These are phyloP conservation scores for Odontophorus gujanensis DNA, from an alignment of 2,113 vertebrate genomes.

Conservation along the genomic window DNA sequence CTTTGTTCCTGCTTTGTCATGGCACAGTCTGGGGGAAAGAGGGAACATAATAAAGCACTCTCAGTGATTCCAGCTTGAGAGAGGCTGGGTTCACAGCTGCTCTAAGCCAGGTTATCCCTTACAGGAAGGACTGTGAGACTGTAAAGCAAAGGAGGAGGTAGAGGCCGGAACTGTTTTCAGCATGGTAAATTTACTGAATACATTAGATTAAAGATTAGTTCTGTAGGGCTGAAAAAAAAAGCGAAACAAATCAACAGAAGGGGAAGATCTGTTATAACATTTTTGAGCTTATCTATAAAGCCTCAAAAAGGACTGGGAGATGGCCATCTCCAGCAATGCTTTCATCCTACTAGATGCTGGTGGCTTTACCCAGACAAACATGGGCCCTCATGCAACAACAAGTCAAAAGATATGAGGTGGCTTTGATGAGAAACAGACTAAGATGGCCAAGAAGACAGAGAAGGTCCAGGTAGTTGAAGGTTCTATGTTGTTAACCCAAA, in stretches of 20 bases:
- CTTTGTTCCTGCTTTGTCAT: not conserved
- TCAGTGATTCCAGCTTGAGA: not conserved
- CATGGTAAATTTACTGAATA: not conserved
- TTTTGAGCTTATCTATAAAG: not conserved
- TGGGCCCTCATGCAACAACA: not conserved
- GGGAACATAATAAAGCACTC: not conserved
- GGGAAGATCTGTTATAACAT: not conserved
- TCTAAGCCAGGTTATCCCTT: not conserved
- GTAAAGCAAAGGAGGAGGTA: not conserved
- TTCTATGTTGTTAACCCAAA: not conserved
- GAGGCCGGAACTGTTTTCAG: not conserved
- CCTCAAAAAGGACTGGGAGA: not conserved
- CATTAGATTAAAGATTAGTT: not conserved
- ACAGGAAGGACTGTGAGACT: not conserved
- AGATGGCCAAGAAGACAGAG: not conserved
- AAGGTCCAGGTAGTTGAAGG: not conserved
- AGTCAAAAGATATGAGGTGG: not conserved
- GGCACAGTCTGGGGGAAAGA: not conserved
- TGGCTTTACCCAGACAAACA: not conserved
- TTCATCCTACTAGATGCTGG: not conserved
- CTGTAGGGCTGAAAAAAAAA: not conserved
- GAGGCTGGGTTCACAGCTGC: not conserved
- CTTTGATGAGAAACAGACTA: not conserved
- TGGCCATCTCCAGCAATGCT: not conserved
- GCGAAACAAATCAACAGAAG: not conserved